A percentile compares a stretch with the other conserved stretches of the same genome.
Evolutionary conservation across 2,888 invertebrate genomes (phyloP).

Genomic region (Abrostola tripartita): DNA sequence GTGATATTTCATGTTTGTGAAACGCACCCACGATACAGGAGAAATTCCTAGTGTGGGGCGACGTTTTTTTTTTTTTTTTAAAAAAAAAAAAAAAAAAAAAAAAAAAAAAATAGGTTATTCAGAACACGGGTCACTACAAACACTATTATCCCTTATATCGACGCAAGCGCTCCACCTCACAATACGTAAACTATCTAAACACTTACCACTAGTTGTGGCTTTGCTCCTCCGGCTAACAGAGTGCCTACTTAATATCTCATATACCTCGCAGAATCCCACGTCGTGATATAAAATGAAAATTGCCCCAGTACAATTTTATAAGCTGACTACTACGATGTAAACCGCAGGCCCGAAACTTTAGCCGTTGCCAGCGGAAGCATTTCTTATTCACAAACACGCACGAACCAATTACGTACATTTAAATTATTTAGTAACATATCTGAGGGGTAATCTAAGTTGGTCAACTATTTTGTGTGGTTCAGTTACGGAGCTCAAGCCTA

Average conservation of each 20-base stretch:
- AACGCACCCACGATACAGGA: too few relatives aligned
- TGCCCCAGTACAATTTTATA: conserved; percentile 61
- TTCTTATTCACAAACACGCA: conserved; percentile 73
- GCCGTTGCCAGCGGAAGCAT: conserved; percentile 61
- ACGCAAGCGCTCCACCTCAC: conserved; percentile 30
- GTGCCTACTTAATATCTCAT: conserved; percentile 59
- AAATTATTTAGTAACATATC: conserved; percentile 69
- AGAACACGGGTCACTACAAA: conserved; percentile 41
- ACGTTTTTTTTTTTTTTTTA: too few relatives aligned
- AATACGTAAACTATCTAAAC: conserved; percentile 49
- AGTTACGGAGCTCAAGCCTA: conserved; percentile 17
- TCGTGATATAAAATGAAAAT: conserved; percentile 61
- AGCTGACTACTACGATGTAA: conserved; percentile 48
- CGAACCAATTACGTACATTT: conserved; percentile 72
- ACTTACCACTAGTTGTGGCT: conserved; percentile 53
- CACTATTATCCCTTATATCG: conserved; percentile 51
- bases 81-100: too few relatives aligned
- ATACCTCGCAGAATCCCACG: conserved; percentile 37
- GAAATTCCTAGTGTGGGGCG: too few relatives aligned
- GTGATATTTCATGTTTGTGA: too few relatives aligned
- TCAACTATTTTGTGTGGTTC: conserved; percentile 45
- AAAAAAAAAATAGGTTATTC: conserved; percentile 45
- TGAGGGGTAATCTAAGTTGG: conserved; percentile 52
- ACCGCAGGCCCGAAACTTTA: conserved; percentile 62
- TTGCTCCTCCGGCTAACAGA: conserved; percentile 45